phyloP scores from a whole-genome alignment of 2,113 vertebrate species.

The Electrona antarctica region DNA sequence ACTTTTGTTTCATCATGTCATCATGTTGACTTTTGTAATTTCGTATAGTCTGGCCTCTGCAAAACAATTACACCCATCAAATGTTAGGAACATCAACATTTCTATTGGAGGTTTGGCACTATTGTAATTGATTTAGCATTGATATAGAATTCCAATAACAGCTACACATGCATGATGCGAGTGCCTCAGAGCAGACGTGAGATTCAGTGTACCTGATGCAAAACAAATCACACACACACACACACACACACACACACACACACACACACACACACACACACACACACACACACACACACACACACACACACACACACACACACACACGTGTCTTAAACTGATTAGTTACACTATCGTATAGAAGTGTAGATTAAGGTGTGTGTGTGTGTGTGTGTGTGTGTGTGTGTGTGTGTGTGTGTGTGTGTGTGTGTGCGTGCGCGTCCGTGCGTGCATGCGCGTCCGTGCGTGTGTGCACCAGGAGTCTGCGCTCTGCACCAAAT shows the following conservation, averaged over 20 bases:
- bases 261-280: neutral
- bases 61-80: neutral
- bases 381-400: neutral
- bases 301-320: neutral
- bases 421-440: slow-evolving; percentile 18
- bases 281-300: neutral
- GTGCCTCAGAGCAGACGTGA: too few species aligned
- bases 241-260: neutral
- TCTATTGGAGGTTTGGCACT: too few species aligned
- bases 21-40: too few species aligned
- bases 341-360: too few species aligned
- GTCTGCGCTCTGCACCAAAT: too few species aligned
- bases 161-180: too few species aligned
- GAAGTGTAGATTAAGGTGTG: too few species aligned
- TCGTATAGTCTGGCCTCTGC: neutral
- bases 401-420: slow-evolving; percentile 1
- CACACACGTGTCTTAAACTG: neutral
- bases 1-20: too few species aligned
- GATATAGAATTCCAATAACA: too few species aligned
- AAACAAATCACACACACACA: neutral
- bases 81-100: too few species aligned
- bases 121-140: too few species aligned
- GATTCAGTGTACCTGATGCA: too few species aligned
- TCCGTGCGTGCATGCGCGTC: neutral
- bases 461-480: neutral